Conservation (phyloP, 2,113 vertebrate species). For the Indri indri region DNA sequence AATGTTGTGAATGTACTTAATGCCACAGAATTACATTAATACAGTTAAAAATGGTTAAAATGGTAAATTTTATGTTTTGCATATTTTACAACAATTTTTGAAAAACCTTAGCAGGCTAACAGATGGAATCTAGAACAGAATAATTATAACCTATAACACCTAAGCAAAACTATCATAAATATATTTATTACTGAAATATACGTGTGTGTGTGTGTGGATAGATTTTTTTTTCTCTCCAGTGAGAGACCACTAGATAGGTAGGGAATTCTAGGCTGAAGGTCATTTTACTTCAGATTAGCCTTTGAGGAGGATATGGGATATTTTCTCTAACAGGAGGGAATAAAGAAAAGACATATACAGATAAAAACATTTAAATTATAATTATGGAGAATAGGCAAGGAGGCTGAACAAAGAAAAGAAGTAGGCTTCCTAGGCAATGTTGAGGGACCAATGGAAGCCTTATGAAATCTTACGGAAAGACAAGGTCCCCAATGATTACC, state of each 20-base stretch:
- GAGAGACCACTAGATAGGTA: no score
- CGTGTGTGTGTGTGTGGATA: no score
- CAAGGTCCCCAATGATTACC: neutral
- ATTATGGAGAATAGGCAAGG: neutral
- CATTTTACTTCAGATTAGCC: neutral
- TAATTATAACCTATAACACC: no score
- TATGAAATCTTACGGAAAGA: neutral
- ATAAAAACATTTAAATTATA: neutral
- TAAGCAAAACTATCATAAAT: no score
- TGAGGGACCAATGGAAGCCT: neutral
- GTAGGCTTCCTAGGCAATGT: neutral
- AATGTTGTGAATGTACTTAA: neutral
- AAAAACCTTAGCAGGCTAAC: neutral
- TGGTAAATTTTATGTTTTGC: neutral
- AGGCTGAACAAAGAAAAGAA: neutral
- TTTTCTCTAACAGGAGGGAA: neutral
- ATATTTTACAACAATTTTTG: conserved; percentile 13
- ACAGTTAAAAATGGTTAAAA: neutral
- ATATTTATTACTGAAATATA: no score
- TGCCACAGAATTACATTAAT: neutral
- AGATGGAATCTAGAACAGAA: neutral
- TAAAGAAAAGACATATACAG: neutral
- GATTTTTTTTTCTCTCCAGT: no score
- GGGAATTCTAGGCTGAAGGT: no score
- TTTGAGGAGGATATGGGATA: neutral